Percentiles rank a stretch among this genome's conserved stretches.
phyloP scores from a whole-genome alignment of 2,113 vertebrate genomes.

The Picathartes gymnocephalus region DNA sequence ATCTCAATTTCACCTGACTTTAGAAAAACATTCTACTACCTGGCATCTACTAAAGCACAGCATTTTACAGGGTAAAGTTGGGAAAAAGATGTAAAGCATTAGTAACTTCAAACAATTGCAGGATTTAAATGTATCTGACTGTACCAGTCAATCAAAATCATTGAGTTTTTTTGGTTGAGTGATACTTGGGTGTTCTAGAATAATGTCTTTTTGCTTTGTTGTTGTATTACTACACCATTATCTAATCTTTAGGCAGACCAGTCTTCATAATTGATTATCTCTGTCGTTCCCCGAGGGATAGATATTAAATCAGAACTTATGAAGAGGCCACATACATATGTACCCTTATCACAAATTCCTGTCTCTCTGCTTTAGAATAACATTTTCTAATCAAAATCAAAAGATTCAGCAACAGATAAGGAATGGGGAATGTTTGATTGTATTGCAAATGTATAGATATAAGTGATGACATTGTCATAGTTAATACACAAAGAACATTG shows the following conservation, averaged over 20 bases:
- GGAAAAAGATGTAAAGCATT: not conserved
- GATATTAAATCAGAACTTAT: not conserved
- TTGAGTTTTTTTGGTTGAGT: not conserved
- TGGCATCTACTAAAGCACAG: not conserved
- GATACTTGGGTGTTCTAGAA: not conserved
- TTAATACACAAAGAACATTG: not conserved
- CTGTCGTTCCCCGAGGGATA: not conserved
- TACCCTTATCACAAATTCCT: not conserved
- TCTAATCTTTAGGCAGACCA: not conserved
- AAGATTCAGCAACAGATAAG: not conserved
- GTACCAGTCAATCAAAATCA: not conserved
- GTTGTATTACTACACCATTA: not conserved
- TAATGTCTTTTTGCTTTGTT: not conserved
- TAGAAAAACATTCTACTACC: not conserved
- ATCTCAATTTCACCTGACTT: not conserved
- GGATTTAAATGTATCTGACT: not conserved
- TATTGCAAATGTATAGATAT: not conserved
- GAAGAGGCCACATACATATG: not conserved
- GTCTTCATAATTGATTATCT: not conserved
- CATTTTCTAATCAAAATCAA: not conserved
- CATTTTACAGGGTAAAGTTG: not conserved
- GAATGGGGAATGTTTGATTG: not conserved
- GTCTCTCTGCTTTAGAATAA: not conserved
- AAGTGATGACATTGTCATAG: not conserved
- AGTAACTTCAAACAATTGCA: not conserved